Evolutionary conservation across 2,797 vertebrate species (phyloP).

Genomic region (Pteronotus mesoamericanus): DNA sequence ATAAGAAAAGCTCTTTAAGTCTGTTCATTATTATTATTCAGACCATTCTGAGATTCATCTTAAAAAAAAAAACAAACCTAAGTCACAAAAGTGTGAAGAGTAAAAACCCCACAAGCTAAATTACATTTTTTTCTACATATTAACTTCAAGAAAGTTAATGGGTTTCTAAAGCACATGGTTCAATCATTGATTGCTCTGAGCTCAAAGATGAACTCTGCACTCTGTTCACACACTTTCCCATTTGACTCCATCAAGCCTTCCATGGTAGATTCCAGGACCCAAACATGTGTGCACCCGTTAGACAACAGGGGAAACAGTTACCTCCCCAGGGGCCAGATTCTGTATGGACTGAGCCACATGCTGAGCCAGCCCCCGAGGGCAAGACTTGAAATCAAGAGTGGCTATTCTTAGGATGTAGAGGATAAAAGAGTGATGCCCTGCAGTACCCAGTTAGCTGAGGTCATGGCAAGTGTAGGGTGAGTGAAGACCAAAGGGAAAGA

Average conservation of each 20-base stretch:
- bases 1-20: background rate
- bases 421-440: fast-evolving
- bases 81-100: background rate
- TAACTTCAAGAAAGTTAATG: background rate
- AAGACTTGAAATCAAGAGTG: background rate
- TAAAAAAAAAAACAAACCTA: background rate
- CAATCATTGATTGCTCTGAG: background rate
- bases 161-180: background rate
- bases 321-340: background rate
- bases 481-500: background rate
- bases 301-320: background rate
- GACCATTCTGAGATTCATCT: background rate
- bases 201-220: background rate
- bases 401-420: background rate
- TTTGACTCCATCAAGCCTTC: background rate
- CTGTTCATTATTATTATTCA: background rate
- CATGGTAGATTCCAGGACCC: background rate
- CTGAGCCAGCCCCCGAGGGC: background rate
- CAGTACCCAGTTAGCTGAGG: background rate
- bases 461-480: background rate
- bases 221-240: background rate
- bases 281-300: background rate
- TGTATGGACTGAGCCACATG: background rate
- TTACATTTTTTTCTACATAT: background rate
- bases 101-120: background rate